Evolutionary conservation across 2,113 vertebrate species (phyloP).

Genomic region (Natator depressus): DNA sequence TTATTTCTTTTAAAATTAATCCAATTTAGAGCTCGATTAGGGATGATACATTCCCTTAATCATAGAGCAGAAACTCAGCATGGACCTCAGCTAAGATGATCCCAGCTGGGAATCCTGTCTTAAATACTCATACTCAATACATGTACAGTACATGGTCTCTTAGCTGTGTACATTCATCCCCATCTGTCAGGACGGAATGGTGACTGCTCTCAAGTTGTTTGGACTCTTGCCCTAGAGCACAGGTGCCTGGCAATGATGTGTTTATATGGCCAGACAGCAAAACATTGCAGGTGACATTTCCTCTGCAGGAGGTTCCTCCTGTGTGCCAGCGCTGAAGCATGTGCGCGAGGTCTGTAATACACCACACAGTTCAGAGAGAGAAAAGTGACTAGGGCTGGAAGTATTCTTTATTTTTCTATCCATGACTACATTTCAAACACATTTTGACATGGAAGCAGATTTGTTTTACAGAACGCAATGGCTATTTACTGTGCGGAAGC

Average conservation of each 20-base stretch:
- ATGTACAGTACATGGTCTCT: background rate
- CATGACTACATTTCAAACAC: background rate
- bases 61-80: slow-evolving; percentile 6
- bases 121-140: slow-evolving; percentile 11
- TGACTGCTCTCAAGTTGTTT: slow-evolving; percentile 57
- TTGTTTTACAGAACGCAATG: background rate
- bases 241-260: slow-evolving; percentile 54
- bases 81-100: background rate
- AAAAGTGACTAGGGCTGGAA: background rate
- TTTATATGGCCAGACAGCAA: slow-evolving; percentile 50
- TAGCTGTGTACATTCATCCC: slow-evolving; percentile 37
- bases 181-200: slow-evolving; percentile 52
- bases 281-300: slow-evolving; percentile 13
- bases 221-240: slow-evolving; percentile 53
- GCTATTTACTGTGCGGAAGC: background rate
- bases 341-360: background rate
- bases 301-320: slow-evolving; percentile 41
- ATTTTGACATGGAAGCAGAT: fast-evolving
- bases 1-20: slow-evolving; percentile 5
- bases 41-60: background rate
- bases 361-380: background rate
- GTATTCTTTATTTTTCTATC: background rate
- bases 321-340: background rate
- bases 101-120: slow-evolving; percentile 16
- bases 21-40: background rate